A percentile compares a stretch with the other conserved stretches of the same genome.
Evolutionary conservation across 1,140 invertebrate genomes (phyloP).

Genomic region (Rhyzopertha dominica): DNA sequence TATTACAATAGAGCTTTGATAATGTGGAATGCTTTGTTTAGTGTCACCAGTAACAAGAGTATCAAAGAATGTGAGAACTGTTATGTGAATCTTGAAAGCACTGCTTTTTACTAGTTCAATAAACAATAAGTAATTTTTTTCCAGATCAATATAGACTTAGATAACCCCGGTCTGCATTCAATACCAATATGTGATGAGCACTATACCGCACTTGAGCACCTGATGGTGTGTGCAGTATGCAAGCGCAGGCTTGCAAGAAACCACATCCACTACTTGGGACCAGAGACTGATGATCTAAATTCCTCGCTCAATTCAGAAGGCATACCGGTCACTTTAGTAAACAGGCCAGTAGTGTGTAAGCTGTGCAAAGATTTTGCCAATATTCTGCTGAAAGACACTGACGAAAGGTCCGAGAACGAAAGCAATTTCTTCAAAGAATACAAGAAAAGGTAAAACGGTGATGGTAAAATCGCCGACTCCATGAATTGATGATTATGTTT

Average conservation of each 20-base stretch:
- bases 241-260: conserved; percentile 66
- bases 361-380: conserved; percentile 71
- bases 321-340: conserved; percentile 59
- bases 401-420: conserved; percentile 52
- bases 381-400: conserved; percentile 57
- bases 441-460: conserved; percentile 48
- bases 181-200: conserved; percentile 59
- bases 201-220: conserved; percentile 60
- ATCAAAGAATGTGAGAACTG: no score
- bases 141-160: conserved; percentile 55
- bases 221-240: conserved; percentile 69
- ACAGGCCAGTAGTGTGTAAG: conserved; percentile 68
- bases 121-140: no score
- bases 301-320: conserved; percentile 57
- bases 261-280: conserved; percentile 57
- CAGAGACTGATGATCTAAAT: conserved; percentile 63
- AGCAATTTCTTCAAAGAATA: conserved; percentile 61
- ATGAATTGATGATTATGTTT: no score
- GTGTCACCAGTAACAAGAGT: no score
- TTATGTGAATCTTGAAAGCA: no score
- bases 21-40: no score
- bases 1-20: no score
- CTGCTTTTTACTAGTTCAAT: no score
- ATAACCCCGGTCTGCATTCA: conserved; percentile 54
- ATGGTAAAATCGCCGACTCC: no score